Evolutionary conservation across 2,888 invertebrate species (phyloP).

Genomic region (Drosophila acutilabella): DNA sequence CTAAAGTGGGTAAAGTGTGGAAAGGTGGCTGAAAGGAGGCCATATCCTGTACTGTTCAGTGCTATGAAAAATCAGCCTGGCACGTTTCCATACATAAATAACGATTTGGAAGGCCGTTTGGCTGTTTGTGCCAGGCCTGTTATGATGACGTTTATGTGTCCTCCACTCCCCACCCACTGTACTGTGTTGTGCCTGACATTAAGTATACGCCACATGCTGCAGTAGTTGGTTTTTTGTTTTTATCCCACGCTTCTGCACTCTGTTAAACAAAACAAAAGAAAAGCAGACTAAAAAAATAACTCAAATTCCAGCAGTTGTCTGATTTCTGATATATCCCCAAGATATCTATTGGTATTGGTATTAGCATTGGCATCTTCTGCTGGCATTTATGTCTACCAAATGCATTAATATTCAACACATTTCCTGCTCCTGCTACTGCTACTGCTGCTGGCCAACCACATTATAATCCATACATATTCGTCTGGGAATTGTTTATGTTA

Average conservation of each 20-base stretch:
- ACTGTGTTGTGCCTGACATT: constrained; percentile 65
- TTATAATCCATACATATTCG: constrained; percentile 22
- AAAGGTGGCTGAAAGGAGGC: constrained; percentile 6
- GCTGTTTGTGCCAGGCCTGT: constrained; percentile 62
- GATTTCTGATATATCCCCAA: constrained; percentile 9
- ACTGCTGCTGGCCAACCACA: constrained; percentile 13
- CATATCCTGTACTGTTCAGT: constrained; percentile 9
- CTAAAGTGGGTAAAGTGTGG: not conserved
- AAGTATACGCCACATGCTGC: constrained; percentile 75
- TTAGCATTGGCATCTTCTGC: constrained; percentile 28
- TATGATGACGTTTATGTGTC: constrained; percentile 76
- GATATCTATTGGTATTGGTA: constrained; percentile 26
- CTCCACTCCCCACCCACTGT: constrained; percentile 1
- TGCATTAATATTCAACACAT: constrained; percentile 55
- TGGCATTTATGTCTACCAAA: constrained; percentile 37
- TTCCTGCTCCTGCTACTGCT: constrained; percentile 1
- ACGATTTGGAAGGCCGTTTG: constrained; percentile 72
- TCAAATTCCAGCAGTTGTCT: constrained; percentile 21
- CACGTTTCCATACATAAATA: constrained; percentile 78
- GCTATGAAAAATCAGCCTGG: constrained; percentile 55
- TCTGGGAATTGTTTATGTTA: constrained; percentile 42
- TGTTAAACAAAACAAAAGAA: constrained; percentile 14
- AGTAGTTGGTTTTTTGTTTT: constrained; percentile 30
- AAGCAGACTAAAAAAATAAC: constrained; percentile 24
- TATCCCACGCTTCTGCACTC: constrained; percentile 22